A percentile compares a stretch with the other conserved stretches of the same genome.
phyloP scores from a whole-genome alignment of 92 coral and sea anemone species.

The Phymanthus crucifer region DNA sequence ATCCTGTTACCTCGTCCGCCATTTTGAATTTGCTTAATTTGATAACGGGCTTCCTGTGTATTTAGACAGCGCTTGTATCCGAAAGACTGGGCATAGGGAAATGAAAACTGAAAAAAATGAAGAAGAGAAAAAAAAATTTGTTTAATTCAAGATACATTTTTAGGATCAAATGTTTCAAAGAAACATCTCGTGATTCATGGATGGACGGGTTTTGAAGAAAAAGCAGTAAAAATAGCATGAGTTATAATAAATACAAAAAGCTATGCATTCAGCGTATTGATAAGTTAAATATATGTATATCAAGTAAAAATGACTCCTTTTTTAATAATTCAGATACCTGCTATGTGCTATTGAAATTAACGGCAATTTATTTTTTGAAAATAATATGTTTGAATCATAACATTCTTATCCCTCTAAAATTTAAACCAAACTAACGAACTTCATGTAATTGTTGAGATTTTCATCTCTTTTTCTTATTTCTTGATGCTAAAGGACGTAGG shows the following conservation, averaged over 20 bases:
- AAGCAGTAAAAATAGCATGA: neutral
- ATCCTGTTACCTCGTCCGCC: constrained; percentile 24
- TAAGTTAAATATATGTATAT: constrained; percentile 1
- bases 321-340: neutral
- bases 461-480: too few species aligned
- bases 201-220: neutral
- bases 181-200: neutral
- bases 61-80: neutral
- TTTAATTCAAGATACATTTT: neutral
- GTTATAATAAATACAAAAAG: neutral
- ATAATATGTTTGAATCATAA: too few species aligned
- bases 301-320: neutral
- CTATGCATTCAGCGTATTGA: neutral
- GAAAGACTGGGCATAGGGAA: neutral
- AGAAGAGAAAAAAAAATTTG: neutral
- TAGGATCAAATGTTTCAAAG: neutral
- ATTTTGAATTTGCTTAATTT: neutral
- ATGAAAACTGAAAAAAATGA: neutral
- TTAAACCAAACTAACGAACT: too few species aligned
- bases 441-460: too few species aligned
- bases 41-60: neutral
- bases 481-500: neutral
- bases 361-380: neutral
- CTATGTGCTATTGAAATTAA: neutral
- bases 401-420: too few species aligned